These are phyloP conservation scores for Triplophysa yarkandensis DNA, from an alignment of 2,797 vertebrate genomes.

Conservation along the genomic window DNA sequence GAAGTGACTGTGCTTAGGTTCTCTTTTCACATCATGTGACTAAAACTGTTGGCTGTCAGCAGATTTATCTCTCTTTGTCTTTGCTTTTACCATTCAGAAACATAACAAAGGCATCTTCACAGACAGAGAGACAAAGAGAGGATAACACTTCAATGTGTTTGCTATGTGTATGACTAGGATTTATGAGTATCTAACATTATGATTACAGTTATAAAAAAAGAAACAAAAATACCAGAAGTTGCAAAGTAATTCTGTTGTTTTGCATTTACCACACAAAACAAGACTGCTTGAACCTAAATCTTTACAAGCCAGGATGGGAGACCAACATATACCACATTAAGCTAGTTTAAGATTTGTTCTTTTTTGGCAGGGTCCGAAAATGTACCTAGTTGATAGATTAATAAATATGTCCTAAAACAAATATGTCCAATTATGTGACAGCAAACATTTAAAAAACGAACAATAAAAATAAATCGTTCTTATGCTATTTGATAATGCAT, in stretches of 20 bases:
- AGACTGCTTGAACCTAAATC: neutral
- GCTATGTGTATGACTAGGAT: slow-evolving; percentile 2
- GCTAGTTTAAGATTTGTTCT: neutral
- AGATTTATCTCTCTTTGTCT: slow-evolving; percentile 54
- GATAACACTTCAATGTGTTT: slow-evolving; percentile 21
- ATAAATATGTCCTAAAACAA: too few species aligned
- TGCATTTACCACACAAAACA: neutral
- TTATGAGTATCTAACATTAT: slow-evolving; percentile 1
- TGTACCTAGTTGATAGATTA: too few species aligned
- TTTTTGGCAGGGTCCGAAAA: neutral
- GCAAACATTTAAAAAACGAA: too few species aligned
- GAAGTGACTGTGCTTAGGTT: slow-evolving; percentile 58
- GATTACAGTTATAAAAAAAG: neutral
- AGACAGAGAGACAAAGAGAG: slow-evolving; percentile 30
- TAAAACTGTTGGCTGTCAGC: slow-evolving; percentile 69
- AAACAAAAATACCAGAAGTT: neutral
- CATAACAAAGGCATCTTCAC: too few species aligned
- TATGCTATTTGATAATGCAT: too few species aligned
- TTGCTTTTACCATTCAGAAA: slow-evolving; percentile 32
- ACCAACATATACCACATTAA: too few species aligned
- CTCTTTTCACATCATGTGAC: slow-evolving; percentile 76
- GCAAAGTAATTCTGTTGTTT: neutral
- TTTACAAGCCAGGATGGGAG: neutral
- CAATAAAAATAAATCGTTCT: too few species aligned
- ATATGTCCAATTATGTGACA: too few species aligned